Conservation (phyloP, 2,113 vertebrate genomes). For the Gavia stellata region DNA sequence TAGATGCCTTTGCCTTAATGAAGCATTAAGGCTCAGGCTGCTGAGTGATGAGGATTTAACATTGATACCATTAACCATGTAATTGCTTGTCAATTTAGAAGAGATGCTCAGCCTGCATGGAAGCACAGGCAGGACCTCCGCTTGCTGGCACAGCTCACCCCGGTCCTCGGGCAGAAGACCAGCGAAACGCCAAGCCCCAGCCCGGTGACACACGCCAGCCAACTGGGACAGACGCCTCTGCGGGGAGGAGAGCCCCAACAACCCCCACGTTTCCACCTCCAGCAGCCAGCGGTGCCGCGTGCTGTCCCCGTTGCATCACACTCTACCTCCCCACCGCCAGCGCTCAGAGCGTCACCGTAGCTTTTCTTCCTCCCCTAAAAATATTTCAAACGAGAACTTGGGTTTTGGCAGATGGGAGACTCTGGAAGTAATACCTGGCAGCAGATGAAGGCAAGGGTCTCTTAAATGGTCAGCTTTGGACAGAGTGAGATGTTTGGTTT, state of each 20-base stretch:
- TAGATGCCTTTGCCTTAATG: conserved; percentile 51
- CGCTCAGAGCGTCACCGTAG: neutral
- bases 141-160: neutral
- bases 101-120: conserved; percentile 15
- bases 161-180: fast-evolving
- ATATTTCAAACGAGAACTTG: neutral
- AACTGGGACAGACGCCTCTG: neutral
- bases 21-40: conserved; percentile 47
- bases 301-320: neutral
- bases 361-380: neutral
- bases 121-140: neutral
- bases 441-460: conserved; percentile 58
- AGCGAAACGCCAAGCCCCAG: neutral
- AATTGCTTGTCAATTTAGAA: conserved; percentile 44
- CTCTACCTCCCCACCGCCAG: neutral
- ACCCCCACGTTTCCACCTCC: fast-evolving
- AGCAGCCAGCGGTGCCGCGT: neutral
- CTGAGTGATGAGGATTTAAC: conserved; percentile 51
- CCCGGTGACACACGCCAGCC: neutral
- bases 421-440: conserved; percentile 55
- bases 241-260: neutral
- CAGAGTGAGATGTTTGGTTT: conserved; percentile 29
- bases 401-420: conserved; percentile 29
- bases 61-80: conserved; percentile 55
- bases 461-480: conserved; percentile 63